Evolutionary conservation across 1,140 invertebrate genomes (phyloP).

Genomic region (Brachionus paranguensis): DNA sequence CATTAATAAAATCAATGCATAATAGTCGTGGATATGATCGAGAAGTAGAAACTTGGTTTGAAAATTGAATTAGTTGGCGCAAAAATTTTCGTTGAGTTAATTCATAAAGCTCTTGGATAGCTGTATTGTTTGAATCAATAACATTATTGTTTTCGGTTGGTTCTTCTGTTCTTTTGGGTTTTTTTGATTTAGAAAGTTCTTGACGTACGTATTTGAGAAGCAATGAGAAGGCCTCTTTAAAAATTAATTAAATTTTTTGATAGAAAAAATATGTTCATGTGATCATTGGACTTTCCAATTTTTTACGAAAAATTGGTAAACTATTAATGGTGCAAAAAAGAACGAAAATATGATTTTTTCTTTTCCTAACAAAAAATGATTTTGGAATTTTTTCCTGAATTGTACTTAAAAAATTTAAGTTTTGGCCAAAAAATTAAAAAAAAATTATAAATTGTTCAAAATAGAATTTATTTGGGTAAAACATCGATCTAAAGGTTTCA

Average conservation of each 20-base stretch:
- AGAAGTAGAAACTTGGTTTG: slow-evolving; percentile 42
- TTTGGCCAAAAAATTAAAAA: too few relatives aligned
- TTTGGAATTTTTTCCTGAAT: too few relatives aligned
- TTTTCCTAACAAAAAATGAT: too few relatives aligned
- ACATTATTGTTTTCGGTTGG: neutral
- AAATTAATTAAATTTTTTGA: neutral
- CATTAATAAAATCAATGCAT: neutral
- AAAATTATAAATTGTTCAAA: too few relatives aligned
- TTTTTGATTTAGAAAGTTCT: neutral
- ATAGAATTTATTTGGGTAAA: too few relatives aligned
- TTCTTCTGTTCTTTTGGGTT: neutral
- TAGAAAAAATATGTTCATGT: neutral
- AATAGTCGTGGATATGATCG: neutral
- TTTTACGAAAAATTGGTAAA: too few relatives aligned
- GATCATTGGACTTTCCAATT: too few relatives aligned
- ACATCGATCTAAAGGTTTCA: too few relatives aligned
- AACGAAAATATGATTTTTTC: too few relatives aligned
- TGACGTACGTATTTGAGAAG: neutral
- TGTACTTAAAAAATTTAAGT: too few relatives aligned
- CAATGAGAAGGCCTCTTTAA: neutral
- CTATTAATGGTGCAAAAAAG: too few relatives aligned
- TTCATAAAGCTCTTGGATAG: slow-evolving; percentile 49
- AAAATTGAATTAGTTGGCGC: slow-evolving; percentile 47
- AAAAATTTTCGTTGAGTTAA: slow-evolving; percentile 50
- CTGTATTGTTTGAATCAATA: neutral